phyloP scores from a whole-genome alignment of 2,113 vertebrate species.

The rat (Rattus norvegicus) region DNA sequence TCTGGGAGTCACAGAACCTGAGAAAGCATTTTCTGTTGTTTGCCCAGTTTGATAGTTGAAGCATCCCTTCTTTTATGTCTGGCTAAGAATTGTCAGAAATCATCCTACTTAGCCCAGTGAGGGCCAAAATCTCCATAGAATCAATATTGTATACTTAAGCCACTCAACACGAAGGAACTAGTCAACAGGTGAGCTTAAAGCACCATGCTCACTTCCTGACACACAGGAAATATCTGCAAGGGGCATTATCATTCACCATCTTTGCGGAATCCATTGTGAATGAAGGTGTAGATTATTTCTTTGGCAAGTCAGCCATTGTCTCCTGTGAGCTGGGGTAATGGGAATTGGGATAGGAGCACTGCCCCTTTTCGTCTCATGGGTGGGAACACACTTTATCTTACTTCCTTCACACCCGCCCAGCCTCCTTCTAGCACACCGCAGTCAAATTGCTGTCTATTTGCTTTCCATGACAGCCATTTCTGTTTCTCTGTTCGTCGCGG shows the following conservation, averaged over 20 bases:
- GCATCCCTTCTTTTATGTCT: background rate
- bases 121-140: background rate
- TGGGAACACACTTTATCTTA: background rate
- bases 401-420: background rate
- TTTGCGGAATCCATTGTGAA: background rate
- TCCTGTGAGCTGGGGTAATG: background rate
- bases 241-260: background rate
- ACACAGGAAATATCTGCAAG: background rate
- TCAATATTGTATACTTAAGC: background rate
- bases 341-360: too few species aligned
- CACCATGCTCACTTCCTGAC: background rate
- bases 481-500: conserved; percentile 1
- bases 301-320: background rate
- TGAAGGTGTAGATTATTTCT: background rate
- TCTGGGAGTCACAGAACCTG: background rate
- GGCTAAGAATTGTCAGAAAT: background rate
- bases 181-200: background rate
- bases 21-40: background rate
- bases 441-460: background rate
- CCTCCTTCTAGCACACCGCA: background rate
- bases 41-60: background rate
- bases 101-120: background rate
- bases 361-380: background rate
- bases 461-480: background rate
- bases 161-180: background rate